Percentiles rank a stretch among this genome's conserved stretches.
phyloP scores from a whole-genome alignment of 2,888 invertebrate species.

The Thyatira batis region DNA sequence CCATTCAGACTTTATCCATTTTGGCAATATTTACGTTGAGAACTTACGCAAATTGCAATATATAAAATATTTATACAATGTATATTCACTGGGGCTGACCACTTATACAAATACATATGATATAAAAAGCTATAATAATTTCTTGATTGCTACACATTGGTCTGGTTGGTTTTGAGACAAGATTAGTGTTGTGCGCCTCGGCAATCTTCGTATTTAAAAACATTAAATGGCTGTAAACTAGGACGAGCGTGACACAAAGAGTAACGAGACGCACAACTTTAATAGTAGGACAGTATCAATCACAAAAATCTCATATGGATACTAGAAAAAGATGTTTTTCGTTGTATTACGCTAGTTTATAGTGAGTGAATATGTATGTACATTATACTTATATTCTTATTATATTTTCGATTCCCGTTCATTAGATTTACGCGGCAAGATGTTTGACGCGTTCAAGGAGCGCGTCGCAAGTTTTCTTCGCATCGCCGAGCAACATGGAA shows the following conservation, averaged over 20 bases:
- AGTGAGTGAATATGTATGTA: constrained; percentile 11
- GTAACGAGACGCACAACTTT: too few relatives aligned
- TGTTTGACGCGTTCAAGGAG: constrained; percentile 86
- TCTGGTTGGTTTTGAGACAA: too few relatives aligned
- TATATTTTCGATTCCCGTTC: neutral
- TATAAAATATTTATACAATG: neutral
- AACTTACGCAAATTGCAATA: neutral
- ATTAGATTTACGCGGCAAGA: constrained; percentile 46
- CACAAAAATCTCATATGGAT: neutral
- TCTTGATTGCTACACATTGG: neutral
- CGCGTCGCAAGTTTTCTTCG: constrained; percentile 94
- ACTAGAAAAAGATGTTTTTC: neutral
- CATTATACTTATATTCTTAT: constrained; percentile 17
- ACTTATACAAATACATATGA: neutral
- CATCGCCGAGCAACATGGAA: constrained; percentile 93
- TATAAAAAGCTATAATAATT: neutral
- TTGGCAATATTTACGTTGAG: neutral
- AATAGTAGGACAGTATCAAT: too few relatives aligned
- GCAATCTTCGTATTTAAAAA: too few relatives aligned
- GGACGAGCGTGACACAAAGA: too few relatives aligned
- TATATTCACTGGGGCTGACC: neutral
- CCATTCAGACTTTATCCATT: neutral
- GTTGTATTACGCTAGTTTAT: neutral
- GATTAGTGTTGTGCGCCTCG: too few relatives aligned
- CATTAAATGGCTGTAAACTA: too few relatives aligned